These are phyloP conservation scores for Coracias cyanogaster DNA, from an alignment of 2,797 vertebrate species.

Conservation along the genomic window DNA sequence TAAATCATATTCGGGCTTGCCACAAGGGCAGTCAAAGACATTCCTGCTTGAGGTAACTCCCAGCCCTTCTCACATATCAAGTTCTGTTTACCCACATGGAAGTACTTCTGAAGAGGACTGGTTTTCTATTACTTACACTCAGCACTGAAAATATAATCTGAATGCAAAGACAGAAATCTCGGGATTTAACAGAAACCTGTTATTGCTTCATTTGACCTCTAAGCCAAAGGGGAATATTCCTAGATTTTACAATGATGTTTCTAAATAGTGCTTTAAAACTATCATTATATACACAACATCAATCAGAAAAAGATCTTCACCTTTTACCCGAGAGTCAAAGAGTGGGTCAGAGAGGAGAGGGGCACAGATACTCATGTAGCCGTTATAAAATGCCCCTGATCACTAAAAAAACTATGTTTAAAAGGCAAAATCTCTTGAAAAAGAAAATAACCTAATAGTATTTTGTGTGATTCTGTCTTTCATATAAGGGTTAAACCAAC, in stretches of 20 bases:
- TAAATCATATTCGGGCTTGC: background rate
- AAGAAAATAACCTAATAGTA: background rate
- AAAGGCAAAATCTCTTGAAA: background rate
- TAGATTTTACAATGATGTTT: background rate
- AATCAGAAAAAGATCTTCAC: background rate
- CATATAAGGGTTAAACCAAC: background rate
- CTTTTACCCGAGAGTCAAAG: background rate
- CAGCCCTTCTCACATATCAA: background rate
- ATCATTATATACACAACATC: background rate
- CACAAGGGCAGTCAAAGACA: background rate
- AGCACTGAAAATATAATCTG: background rate
- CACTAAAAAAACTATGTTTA: background rate
- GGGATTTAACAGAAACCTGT: background rate
- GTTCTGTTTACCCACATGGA: background rate
- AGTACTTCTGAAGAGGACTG: background rate
- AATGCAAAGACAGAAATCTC: background rate
- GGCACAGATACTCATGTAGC: background rate
- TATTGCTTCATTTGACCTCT: slow-evolving; percentile 4
- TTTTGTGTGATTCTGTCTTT: background rate
- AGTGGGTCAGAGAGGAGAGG: background rate
- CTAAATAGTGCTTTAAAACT: background rate
- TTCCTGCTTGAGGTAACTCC: background rate
- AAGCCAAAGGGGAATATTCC: background rate
- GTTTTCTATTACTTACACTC: background rate
- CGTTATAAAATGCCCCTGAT: background rate